Base-by-base conservation (phyloP, 2,113 vertebrate genomes). In the Lontra canadensis region DNA sequence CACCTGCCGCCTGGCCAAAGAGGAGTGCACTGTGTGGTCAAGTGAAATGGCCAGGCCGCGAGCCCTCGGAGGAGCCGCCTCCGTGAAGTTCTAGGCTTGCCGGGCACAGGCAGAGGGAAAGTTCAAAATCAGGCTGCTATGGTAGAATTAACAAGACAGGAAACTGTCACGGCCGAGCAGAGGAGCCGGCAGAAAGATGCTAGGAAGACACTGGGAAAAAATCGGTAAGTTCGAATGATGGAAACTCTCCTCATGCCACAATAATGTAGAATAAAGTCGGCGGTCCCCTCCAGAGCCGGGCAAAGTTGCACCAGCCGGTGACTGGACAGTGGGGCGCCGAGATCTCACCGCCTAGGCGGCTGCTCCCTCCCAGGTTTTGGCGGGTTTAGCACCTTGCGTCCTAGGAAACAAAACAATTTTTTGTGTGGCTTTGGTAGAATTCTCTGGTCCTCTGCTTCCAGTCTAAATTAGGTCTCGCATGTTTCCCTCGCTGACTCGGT, bases 351-450 rank as follows among this genome's bases (percentile, higher is more conserved):
- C 69, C 36, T 15, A 47, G 0, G 88, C 47, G 13, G 47, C 80
- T 86, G 88, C 89, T 42, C 47, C n/a, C 18, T 87, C 63, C 6
- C 55, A 29, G 29, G 36, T 26, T 55, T 49, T 52, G 74, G 13
- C 69, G 29, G 21, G 25, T 65, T 94, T 84, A 71, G 59, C 94
- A 94, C 52, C 79, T 86, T 95, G 94, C 91, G 69, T 52, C 59
- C 88, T 79, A 80, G 81, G 65, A 67, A 88, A 80, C 25, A 67
- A 69, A 83, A 87, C 84, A 69, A 31, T 47, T 31, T 74, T 81
- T 87, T 81, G 13, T 90, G 65, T 92, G 36, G 7, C n/a, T 88
- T n/a, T 59, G 18, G 15, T 94, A 71, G 61, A 71, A 34, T 83
- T 96, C 57, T 83, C 78, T 44, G 67, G 94, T 34, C 23, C 59